Evolutionary conservation across 2,797 vertebrate species (phyloP).

Genomic region (Echeneis naucrates): DNA sequence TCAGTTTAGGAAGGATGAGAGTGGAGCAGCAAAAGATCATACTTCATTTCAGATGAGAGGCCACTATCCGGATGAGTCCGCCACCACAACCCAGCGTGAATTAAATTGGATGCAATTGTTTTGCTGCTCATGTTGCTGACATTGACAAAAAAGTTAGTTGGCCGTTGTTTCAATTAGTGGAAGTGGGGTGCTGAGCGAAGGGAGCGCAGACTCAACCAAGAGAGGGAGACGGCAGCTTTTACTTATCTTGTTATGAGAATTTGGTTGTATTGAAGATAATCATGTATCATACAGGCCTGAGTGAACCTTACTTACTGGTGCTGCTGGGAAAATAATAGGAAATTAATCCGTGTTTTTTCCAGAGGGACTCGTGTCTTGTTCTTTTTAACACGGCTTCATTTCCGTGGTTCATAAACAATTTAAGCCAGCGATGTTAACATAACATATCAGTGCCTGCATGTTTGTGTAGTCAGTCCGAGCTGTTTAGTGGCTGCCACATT

Average conservation of each 20-base stretch:
- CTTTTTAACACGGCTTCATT: too few species aligned
- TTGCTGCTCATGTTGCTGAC: conserved; percentile 68
- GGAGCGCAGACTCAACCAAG: conserved; percentile 30
- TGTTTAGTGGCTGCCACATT: too few species aligned
- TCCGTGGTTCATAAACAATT: too few species aligned
- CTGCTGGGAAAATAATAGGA: neutral
- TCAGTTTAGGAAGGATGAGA: conserved; percentile 23
- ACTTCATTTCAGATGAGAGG: conserved; percentile 57
- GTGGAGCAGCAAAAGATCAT: conserved; percentile 22
- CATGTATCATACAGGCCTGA: conserved; percentile 28
- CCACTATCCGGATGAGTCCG: conserved; percentile 57
- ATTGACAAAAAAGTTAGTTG: conserved; percentile 70
- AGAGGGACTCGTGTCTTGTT: too few species aligned
- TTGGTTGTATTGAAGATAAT: conserved; percentile 30
- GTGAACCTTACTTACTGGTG: neutral
- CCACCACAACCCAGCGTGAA: conserved; percentile 55
- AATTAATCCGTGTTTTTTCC: conserved; percentile 5
- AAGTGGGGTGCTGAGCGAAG: conserved; percentile 37
- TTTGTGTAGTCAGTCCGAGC: neutral
- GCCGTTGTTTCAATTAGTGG: conserved; percentile 68
- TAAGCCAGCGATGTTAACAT: too few species aligned
- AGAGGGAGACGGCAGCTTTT: conserved; percentile 64
- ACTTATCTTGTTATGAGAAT: conserved; percentile 61
- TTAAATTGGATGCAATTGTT: conserved; percentile 75
- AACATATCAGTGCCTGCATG: neutral